These are phyloP conservation scores for Mylabris phalerata DNA, from an alignment of 1,140 invertebrate genomes.

Conservation along the genomic window DNA sequence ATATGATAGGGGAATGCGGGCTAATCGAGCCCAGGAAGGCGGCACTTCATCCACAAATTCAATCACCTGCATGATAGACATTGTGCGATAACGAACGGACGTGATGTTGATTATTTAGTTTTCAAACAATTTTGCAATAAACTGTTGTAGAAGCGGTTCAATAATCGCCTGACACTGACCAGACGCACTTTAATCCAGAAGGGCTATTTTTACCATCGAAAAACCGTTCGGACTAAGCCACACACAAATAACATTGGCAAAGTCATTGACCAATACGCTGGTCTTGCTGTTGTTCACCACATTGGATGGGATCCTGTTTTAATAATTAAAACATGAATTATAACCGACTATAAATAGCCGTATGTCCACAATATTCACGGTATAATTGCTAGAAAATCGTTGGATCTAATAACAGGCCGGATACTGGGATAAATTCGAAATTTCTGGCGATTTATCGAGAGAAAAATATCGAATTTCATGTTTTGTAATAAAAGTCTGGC, in stretches of 20 bases:
- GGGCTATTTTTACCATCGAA: constrained; percentile 11
- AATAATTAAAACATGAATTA: constrained; percentile 19
- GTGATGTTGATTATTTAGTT: not conserved
- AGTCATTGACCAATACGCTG: constrained; percentile 14
- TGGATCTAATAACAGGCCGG: no score
- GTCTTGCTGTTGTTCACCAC: no score
- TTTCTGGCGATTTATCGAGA: not conserved
- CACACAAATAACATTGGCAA: not conserved
- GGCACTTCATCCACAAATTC: constrained; percentile 5
- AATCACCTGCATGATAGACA: constrained; percentile 17
- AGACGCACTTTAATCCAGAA: not conserved
- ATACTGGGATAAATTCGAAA: no score
- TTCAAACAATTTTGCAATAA: no score
- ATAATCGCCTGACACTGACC: constrained; percentile 16
- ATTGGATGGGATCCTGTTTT: no score
- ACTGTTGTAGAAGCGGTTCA: constrained; percentile 11
- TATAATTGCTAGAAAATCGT: no score
- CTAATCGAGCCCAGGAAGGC: constrained; percentile 10
- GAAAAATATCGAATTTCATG: constrained; percentile 15
- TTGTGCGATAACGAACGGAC: not conserved
- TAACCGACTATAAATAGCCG: not conserved
- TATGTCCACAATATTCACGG: not conserved
- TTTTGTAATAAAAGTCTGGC: not conserved
- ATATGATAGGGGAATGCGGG: constrained; percentile 24
- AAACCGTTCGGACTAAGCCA: no score